These are phyloP conservation scores for Argentina silus DNA, from an alignment of 2,797 vertebrate genomes.

Conservation along the genomic window DNA sequence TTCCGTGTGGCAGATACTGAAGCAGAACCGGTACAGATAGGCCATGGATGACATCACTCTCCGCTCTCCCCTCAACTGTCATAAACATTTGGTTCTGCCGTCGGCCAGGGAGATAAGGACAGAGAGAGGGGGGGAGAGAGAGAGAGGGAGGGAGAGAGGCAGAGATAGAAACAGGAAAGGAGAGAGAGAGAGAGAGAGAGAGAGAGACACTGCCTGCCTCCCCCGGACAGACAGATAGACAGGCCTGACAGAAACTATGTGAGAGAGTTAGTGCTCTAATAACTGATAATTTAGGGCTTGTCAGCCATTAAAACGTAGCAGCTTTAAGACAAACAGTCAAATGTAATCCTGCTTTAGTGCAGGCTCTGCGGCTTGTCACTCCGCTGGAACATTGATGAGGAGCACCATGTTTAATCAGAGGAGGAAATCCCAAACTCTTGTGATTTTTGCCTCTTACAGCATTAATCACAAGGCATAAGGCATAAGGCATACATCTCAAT, in stretches of 20 bases:
- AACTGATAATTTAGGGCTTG: slow-evolving; percentile 72
- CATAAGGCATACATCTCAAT: too few species aligned
- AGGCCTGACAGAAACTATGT: slow-evolving; percentile 44
- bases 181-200: slow-evolving; percentile 64
- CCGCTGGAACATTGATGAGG: slow-evolving; percentile 69
- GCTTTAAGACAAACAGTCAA: slow-evolving; percentile 53
- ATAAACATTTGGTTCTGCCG: slow-evolving; percentile 78
- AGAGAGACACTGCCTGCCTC: slow-evolving; percentile 21
- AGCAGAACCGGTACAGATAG: slow-evolving; percentile 73
- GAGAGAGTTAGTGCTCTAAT: slow-evolving; percentile 55
- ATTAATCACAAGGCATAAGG: too few species aligned
- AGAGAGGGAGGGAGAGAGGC: slow-evolving; percentile 30
- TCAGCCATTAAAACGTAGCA: slow-evolving; percentile 52
- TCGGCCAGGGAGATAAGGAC: slow-evolving; percentile 60
- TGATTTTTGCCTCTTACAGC: neutral
- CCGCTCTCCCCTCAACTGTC: slow-evolving; percentile 72
- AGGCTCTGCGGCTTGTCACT: slow-evolving; percentile 56
- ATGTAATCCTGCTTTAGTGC: slow-evolving; percentile 51
- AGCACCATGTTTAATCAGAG: slow-evolving; percentile 54
- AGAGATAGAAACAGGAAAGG: neutral
- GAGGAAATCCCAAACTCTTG: neutral
- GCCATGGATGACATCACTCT: slow-evolving; percentile 77
- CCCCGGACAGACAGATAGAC: slow-evolving; percentile 54
- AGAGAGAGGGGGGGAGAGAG: slow-evolving; percentile 55
- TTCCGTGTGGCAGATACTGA: slow-evolving; percentile 66